Conservation (phyloP, 2,888 invertebrate genomes). For the Apodemia duryi region DNA sequence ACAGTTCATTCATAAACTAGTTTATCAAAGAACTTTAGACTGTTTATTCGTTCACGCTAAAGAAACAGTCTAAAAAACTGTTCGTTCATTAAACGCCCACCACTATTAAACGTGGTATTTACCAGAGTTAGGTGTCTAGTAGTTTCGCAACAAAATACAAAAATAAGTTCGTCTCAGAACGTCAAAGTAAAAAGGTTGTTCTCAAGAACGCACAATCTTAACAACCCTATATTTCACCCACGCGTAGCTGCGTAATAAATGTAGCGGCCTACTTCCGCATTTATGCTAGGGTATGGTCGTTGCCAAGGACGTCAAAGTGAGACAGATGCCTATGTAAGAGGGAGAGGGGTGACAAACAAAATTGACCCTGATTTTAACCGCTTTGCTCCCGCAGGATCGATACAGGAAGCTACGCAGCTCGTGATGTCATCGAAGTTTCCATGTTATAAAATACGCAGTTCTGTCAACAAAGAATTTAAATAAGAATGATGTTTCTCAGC, state of each 20-base stretch:
- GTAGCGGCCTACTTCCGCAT: slow-evolving; percentile 30
- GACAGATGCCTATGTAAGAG: slow-evolving; percentile 28
- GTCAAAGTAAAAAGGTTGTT: not conserved
- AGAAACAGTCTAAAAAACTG: too few species aligned
- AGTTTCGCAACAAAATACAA: not conserved
- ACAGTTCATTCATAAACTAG: too few species aligned
- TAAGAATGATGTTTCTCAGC: not conserved
- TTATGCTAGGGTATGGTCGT: slow-evolving; percentile 32
- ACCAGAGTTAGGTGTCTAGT: too few species aligned
- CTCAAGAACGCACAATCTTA: not conserved
- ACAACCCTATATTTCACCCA: slow-evolving; percentile 7
- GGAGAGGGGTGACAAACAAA: slow-evolving; percentile 35
- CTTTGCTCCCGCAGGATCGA: slow-evolving; percentile 33
- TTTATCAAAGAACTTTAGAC: too few species aligned
- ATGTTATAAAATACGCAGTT: slow-evolving; percentile 2
- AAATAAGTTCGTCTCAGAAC: not conserved
- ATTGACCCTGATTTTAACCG: slow-evolving; percentile 36
- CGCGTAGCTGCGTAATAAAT: slow-evolving; percentile 1
- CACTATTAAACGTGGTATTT: too few species aligned
- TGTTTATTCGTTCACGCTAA: too few species aligned
- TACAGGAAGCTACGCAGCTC: slow-evolving; percentile 29
- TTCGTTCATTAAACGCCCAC: too few species aligned
- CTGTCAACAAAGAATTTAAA: not conserved
- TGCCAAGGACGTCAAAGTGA: slow-evolving; percentile 40
- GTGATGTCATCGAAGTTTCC: slow-evolving; percentile 21